phyloP scores from a whole-genome alignment of 2,113 vertebrate genomes.

The Salvelinus namaycush region DNA sequence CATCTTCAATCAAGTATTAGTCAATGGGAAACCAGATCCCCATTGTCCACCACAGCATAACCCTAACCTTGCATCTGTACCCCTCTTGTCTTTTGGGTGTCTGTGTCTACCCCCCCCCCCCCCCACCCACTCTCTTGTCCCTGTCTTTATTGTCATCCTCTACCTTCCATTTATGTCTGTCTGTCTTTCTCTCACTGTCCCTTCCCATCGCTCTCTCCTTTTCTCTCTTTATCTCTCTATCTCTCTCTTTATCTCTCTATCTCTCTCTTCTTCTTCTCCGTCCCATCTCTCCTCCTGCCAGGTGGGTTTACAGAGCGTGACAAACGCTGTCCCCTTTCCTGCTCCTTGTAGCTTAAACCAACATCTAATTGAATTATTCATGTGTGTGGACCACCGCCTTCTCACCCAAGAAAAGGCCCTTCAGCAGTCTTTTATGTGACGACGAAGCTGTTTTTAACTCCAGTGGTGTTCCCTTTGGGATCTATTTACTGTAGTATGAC shows the following conservation, averaged over 20 bases:
- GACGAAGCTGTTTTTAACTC: constrained; percentile 24
- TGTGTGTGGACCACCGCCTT: constrained; percentile 18
- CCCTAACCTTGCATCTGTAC: background rate
- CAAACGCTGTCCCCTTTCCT: constrained; percentile 53
- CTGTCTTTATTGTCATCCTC: background rate
- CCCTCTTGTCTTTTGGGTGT: background rate
- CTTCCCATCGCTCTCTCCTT: background rate
- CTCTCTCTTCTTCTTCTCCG: background rate
- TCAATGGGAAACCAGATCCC: background rate
- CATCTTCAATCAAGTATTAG: background rate
- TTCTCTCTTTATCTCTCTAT: background rate
- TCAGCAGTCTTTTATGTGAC: constrained; percentile 31
- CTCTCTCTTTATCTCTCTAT: background rate
- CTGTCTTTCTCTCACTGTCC: background rate
- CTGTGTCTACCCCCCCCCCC: background rate
- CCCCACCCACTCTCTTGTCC: background rate
- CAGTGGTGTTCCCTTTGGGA: constrained; percentile 11
- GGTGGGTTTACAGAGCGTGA: constrained; percentile 54
- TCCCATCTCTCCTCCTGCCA: constrained; percentile 13
- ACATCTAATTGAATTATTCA: constrained; percentile 59
- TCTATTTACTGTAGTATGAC: background rate
- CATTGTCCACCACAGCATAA: background rate
- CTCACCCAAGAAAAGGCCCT: constrained; percentile 39
- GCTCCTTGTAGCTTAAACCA: constrained; percentile 51
- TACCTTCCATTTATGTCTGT: background rate